Evolutionary conservation across 2,113 vertebrate genomes (phyloP).

Genomic region (Climacteris rufus): DNA sequence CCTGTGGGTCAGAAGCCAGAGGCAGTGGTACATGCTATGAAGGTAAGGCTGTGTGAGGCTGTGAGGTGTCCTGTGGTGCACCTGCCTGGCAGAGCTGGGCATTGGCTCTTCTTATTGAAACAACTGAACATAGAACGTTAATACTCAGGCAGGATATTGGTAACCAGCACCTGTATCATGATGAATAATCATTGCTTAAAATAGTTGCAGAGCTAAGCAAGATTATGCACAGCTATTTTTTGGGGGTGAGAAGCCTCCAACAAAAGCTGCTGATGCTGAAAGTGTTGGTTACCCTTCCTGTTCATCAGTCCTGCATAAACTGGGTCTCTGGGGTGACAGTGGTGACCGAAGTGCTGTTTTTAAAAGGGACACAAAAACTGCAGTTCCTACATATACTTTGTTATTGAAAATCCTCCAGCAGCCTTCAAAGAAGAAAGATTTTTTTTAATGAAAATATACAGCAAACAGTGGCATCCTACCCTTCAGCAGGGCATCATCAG

Average conservation of each 20-base stretch:
- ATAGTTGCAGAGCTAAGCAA: background rate
- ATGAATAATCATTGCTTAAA: background rate
- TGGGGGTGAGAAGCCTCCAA: background rate
- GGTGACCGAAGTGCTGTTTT: background rate
- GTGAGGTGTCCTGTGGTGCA: background rate
- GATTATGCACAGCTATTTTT: background rate
- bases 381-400: background rate
- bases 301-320: background rate
- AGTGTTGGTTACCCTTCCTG: background rate
- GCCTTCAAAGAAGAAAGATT: background rate
- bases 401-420: background rate
- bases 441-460: background rate
- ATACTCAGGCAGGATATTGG: background rate
- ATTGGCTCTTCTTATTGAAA: background rate
- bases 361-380: background rate
- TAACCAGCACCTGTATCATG: background rate
- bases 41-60: constrained; percentile 70
- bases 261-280: background rate
- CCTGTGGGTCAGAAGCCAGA: constrained; percentile 89
- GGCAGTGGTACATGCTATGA: constrained; percentile 94
- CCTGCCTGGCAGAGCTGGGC: background rate
- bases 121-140: background rate
- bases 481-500: background rate
- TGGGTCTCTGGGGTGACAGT: background rate
- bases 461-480: background rate